A percentile compares a stretch with the other conserved stretches of the same genome.
These are phyloP conservation scores for Stenopsyche tienmushanensis DNA, from an alignment of 1,140 invertebrate species.

Conservation along the genomic window DNA sequence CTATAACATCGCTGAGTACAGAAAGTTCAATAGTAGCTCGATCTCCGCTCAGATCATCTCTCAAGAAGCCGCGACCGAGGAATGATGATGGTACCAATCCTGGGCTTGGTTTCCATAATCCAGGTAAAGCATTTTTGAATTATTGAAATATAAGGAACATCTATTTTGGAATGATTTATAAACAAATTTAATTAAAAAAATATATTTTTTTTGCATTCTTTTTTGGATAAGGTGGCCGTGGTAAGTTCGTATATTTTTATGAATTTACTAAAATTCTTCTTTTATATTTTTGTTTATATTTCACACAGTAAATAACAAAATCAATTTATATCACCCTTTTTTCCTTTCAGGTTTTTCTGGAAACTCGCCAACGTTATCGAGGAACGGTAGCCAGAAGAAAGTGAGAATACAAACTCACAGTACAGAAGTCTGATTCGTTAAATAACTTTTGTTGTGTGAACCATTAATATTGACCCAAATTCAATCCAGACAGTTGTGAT, in stretches of 20 bases:
- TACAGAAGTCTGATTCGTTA: conserved; percentile 71
- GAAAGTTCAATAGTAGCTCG: conserved; percentile 62
- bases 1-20: conserved; percentile 57
- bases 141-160: background rate
- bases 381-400: conserved; percentile 83
- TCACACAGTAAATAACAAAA: too few relatives aligned
- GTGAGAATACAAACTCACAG: conserved; percentile 86
- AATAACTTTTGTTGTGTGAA: background rate
- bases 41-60: conserved; percentile 76
- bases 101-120: conserved; percentile 80
- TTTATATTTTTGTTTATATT: background rate
- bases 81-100: conserved; percentile 50
- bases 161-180: background rate
- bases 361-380: conserved; percentile 73
- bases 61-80: conserved; percentile 74
- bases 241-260: background rate
- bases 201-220: background rate
- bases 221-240: background rate
- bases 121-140: conserved; percentile 47
- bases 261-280: background rate
- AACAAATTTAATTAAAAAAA: background rate
- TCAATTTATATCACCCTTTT: too few relatives aligned
- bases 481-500: background rate
- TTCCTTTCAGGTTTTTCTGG: conserved; percentile 67
- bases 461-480: too few relatives aligned